Conservation (phyloP, 2,888 invertebrate genomes). For the Linyphia triangularis region DNA sequence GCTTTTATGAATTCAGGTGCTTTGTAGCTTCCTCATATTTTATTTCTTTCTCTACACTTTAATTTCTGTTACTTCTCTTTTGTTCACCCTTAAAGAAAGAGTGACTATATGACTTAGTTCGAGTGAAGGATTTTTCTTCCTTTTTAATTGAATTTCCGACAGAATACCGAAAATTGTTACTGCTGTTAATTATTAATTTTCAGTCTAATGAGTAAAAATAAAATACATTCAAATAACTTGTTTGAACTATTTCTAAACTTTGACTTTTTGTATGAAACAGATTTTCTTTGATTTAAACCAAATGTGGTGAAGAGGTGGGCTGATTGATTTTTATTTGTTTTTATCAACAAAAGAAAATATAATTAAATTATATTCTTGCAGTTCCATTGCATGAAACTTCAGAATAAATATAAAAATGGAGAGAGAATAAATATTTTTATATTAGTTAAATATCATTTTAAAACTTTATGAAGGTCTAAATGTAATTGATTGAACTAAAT, state of each 20-base stretch:
- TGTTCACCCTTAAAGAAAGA: constrained; percentile 23
- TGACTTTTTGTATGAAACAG: constrained; percentile 13
- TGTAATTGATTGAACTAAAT: too few species aligned
- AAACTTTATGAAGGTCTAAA: too few species aligned
- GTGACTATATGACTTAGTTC: neutral
- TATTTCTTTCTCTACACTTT: constrained; percentile 57
- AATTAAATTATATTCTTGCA: too few species aligned
- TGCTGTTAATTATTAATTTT: constrained; percentile 39
- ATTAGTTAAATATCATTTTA: too few species aligned
- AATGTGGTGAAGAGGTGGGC: too few species aligned
- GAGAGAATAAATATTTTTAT: too few species aligned
- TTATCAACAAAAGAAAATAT: too few species aligned
- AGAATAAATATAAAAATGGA: too few species aligned
- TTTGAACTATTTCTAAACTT: constrained; percentile 19
- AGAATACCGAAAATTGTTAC: constrained; percentile 45
- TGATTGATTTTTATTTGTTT: too few species aligned
- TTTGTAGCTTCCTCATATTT: constrained; percentile 63
- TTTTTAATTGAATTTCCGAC: constrained; percentile 62
- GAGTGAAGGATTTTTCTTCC: constrained; percentile 37
- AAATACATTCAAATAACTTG: constrained; percentile 34
- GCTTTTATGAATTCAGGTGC: constrained; percentile 36
- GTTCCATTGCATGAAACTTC: too few species aligned
- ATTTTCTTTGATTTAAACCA: neutral
- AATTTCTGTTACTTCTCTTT: constrained; percentile 54
- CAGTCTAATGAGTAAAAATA: constrained; percentile 17